Evolutionary conservation across 2,888 invertebrate genomes (phyloP).

Genomic region (Drosophila demipolita): DNA sequence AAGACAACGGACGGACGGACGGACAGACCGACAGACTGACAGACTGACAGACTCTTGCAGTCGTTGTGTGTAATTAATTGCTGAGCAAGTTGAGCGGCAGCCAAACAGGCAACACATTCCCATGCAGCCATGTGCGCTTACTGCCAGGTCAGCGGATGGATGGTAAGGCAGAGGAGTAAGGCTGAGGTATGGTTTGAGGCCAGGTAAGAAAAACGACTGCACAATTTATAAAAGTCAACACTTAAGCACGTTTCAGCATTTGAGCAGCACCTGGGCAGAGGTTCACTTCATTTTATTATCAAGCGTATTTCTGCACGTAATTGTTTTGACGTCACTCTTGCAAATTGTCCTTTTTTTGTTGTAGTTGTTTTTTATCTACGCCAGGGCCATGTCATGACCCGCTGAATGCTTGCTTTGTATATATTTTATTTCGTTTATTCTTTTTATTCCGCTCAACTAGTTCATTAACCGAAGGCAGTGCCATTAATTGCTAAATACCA

Average conservation of each 20-base stretch:
- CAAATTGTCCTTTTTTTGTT: slow-evolving; percentile 69
- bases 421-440: slow-evolving; percentile 13
- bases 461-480: slow-evolving; percentile 65
- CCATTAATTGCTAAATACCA: slow-evolving; percentile 66
- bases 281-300: slow-evolving; percentile 79
- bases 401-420: slow-evolving; percentile 3
- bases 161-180: background rate
- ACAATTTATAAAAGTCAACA: slow-evolving; percentile 81
- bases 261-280: slow-evolving; percentile 37
- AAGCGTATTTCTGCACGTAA: slow-evolving; percentile 77
- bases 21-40: background rate
- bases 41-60: slow-evolving; percentile 9
- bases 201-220: slow-evolving; percentile 64
- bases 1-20: slow-evolving; percentile 1
- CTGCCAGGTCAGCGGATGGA: slow-evolving; percentile 18
- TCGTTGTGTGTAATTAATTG: slow-evolving; percentile 71
- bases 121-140: slow-evolving; percentile 20
- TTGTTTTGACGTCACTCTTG: slow-evolving; percentile 79
- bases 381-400: slow-evolving; percentile 51
- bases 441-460: slow-evolving; percentile 40
- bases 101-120: slow-evolving; percentile 40
- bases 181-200: slow-evolving; percentile 3
- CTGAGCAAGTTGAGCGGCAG: slow-evolving; percentile 70
- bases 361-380: slow-evolving; percentile 27
- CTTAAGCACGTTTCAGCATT: slow-evolving; percentile 75